phyloP scores from a whole-genome alignment of 2,113 vertebrate species.

The Sphyrna mokarran region DNA sequence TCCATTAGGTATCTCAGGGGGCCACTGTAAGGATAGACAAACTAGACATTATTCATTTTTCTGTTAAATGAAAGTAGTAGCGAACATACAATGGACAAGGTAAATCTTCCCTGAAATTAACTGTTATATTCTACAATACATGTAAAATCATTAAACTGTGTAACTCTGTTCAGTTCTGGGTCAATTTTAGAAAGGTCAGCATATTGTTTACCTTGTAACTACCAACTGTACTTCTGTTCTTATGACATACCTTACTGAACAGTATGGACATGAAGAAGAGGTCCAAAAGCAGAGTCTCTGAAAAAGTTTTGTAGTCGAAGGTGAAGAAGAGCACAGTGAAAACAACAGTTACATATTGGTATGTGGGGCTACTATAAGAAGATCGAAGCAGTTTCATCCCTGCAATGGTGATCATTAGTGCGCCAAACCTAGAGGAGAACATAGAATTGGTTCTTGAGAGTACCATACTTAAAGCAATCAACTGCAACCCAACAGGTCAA shows the following conservation, averaged over 20 bases:
- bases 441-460: slow-evolving; percentile 28
- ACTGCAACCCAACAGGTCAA: background rate
- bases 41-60: background rate
- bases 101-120: background rate
- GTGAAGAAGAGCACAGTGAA: slow-evolving; percentile 97
- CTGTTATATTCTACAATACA: background rate
- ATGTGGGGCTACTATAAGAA: slow-evolving; percentile 89
- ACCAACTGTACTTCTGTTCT: background rate
- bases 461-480: slow-evolving; percentile 9
- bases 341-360: slow-evolving; percentile 90
- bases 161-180: background rate
- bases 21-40: background rate
- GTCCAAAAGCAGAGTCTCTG: slow-evolving; percentile 91
- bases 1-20: background rate
- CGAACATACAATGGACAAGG: background rate
- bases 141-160: background rate
- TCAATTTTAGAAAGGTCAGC: background rate
- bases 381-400: slow-evolving; percentile 93
- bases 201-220: background rate
- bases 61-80: background rate
- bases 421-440: slow-evolving; percentile 68
- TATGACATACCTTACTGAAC: slow-evolving; percentile 82
- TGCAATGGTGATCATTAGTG: slow-evolving; percentile 89
- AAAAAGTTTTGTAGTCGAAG: slow-evolving; percentile 87
- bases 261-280: slow-evolving; percentile 96